Evolutionary conservation across 1,140 invertebrate genomes (phyloP).

Genomic region (Samia ricini): DNA sequence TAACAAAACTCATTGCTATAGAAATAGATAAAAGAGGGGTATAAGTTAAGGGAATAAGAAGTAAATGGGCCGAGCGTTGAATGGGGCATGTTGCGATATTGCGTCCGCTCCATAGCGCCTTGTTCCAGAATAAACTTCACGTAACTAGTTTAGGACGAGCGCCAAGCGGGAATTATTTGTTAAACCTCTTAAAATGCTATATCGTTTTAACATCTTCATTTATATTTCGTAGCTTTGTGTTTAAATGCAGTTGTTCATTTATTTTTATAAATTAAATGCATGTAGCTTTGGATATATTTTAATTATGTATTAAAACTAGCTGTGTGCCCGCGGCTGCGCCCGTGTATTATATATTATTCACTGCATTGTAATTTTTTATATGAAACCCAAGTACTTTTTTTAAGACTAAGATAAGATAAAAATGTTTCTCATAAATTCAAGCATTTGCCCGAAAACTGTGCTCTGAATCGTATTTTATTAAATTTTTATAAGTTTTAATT

Average conservation of each 20-base stretch:
- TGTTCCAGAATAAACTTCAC: conserved; percentile 4
- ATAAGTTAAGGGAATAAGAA: conserved; percentile 11
- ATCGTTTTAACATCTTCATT: background rate
- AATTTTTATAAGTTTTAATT: too few relatives aligned
- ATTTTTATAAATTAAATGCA: too few relatives aligned
- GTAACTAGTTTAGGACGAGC: background rate
- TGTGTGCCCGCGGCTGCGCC: too few relatives aligned
- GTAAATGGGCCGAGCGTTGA: conserved; percentile 1
- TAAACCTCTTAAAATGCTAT: background rate
- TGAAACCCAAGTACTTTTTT: too few relatives aligned
- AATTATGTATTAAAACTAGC: too few relatives aligned
- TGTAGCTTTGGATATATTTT: too few relatives aligned
- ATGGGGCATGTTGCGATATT: conserved; percentile 9
- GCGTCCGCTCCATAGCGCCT: conserved; percentile 5
- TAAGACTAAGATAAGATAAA: too few relatives aligned
- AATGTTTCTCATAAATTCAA: too few relatives aligned
- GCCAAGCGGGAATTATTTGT: background rate
- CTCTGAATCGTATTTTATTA: too few relatives aligned
- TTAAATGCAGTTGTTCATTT: background rate
- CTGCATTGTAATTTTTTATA: too few relatives aligned
- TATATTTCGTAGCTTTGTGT: background rate
- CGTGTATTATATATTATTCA: too few relatives aligned
- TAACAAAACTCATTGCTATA: background rate
- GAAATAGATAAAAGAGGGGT: conserved; percentile 2
- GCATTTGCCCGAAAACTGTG: too few relatives aligned